These are phyloP conservation scores for Syncerus caffer DNA, from an alignment of 2,797 vertebrate genomes.

Conservation along the genomic window DNA sequence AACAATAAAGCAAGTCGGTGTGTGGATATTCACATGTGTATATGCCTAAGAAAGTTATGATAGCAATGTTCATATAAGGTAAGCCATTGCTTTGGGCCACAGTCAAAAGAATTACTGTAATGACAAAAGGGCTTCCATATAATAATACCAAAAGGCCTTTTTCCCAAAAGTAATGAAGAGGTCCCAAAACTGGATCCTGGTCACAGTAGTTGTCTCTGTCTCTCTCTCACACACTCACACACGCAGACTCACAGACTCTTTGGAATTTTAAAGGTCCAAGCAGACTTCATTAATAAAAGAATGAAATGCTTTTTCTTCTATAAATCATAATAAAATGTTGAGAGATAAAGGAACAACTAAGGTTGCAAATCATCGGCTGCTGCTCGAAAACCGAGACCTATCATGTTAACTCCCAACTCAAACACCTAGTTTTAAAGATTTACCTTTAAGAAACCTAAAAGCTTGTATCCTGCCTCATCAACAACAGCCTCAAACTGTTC, in stretches of 20 bases:
- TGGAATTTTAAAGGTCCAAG: slow-evolving; percentile 24
- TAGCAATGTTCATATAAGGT: neutral
- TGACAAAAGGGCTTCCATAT: neutral
- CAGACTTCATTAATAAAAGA: slow-evolving; percentile 55
- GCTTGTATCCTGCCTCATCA: slow-evolving; percentile 78
- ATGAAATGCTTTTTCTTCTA: slow-evolving; percentile 56
- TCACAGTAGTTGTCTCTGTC: neutral
- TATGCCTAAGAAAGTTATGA: neutral
- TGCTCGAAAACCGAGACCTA: slow-evolving; percentile 71
- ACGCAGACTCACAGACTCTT: neutral
- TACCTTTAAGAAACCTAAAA: slow-evolving; percentile 81
- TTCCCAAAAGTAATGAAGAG: neutral
- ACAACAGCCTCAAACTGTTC: slow-evolving; percentile 83
- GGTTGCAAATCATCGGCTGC: slow-evolving; percentile 68
- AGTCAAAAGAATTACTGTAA: neutral
- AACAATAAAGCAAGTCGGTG: neutral
- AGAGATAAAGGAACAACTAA: slow-evolving; percentile 69
- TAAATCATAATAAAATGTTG: slow-evolving; percentile 75
- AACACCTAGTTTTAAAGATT: slow-evolving; percentile 79
- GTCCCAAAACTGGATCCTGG: neutral
- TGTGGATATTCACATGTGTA: neutral
- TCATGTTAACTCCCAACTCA: slow-evolving; percentile 79
- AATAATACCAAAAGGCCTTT: neutral
- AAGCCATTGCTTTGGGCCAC: neutral
- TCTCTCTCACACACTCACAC: neutral